Evolutionary conservation across 2,113 vertebrate species (phyloP).

Genomic region (Rhynchopsitta pachyrhyncha): DNA sequence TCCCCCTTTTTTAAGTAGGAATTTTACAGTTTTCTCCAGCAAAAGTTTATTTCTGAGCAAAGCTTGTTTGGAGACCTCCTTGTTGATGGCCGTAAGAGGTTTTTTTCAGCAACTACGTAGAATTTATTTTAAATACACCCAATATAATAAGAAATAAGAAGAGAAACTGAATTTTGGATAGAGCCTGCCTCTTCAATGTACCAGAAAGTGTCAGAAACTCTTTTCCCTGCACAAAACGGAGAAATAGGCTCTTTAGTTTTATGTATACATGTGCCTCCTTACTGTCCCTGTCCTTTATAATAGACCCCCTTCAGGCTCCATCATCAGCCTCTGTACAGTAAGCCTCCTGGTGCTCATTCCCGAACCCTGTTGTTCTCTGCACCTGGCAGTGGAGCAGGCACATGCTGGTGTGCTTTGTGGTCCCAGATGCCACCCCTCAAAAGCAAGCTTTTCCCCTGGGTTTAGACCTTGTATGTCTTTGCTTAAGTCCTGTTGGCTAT

Average conservation of each 20-base stretch:
- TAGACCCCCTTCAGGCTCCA: background rate
- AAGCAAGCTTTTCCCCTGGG: background rate
- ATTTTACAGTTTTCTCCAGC: background rate
- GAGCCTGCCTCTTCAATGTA: background rate
- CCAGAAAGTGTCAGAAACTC: background rate
- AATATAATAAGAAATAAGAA: background rate
- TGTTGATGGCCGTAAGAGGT: background rate
- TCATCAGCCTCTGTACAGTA: background rate
- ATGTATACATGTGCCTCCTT: background rate
- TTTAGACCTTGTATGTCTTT: background rate
- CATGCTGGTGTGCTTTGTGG: background rate
- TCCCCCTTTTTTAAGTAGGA: background rate
- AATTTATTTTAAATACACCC: background rate
- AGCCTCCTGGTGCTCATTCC: background rate
- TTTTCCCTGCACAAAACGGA: background rate
- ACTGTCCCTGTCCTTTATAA: background rate
- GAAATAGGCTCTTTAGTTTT: background rate
- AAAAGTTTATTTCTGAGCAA: background rate
- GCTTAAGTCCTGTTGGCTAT: rapidly evolving
- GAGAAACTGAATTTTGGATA: background rate
- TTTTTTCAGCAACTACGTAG: background rate
- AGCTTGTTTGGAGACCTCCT: background rate
- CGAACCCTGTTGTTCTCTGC: background rate
- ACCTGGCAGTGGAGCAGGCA: background rate
- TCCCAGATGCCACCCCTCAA: background rate